Percentiles rank a stretch among this genome's conserved stretches.
Evolutionary conservation across 1,140 invertebrate genomes (phyloP).

Genomic region (Ostrea denselamellosa): DNA sequence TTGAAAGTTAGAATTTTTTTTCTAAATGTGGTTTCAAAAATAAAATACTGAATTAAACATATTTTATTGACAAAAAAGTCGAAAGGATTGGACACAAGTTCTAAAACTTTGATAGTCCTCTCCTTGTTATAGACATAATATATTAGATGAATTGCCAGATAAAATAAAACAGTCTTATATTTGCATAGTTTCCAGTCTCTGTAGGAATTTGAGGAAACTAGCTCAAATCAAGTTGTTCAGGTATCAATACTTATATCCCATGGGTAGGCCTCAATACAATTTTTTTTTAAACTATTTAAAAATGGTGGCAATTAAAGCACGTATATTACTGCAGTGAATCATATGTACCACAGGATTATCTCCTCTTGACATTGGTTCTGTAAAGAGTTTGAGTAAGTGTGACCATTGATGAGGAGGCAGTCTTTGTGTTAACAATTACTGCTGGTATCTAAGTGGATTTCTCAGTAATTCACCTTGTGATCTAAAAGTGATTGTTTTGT

Average conservation of each 20-base stretch:
- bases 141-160: no score
- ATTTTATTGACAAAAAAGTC: no score
- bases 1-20: no score
- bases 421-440: background rate
- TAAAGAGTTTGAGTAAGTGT: background rate
- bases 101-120: no score
- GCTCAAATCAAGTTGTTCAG: background rate
- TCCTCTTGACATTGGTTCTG: constrained; percentile 11
- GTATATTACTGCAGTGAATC: background rate
- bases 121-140: no score
- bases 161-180: no score
- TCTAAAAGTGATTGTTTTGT: background rate
- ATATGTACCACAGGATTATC: constrained; percentile 13
- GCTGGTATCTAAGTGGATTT: background rate
- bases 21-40: no score
- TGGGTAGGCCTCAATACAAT: constrained; percentile 6
- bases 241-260: background rate
- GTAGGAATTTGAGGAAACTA: no score
- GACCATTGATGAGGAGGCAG: background rate
- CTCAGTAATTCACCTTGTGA: background rate
- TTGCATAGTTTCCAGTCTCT: no score
- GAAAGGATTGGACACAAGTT: no score
- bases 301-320: background rate
- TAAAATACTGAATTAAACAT: no score
- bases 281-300: background rate